phyloP scores from a whole-genome alignment of 2,888 invertebrate species.

The Chelonus formosanus region DNA sequence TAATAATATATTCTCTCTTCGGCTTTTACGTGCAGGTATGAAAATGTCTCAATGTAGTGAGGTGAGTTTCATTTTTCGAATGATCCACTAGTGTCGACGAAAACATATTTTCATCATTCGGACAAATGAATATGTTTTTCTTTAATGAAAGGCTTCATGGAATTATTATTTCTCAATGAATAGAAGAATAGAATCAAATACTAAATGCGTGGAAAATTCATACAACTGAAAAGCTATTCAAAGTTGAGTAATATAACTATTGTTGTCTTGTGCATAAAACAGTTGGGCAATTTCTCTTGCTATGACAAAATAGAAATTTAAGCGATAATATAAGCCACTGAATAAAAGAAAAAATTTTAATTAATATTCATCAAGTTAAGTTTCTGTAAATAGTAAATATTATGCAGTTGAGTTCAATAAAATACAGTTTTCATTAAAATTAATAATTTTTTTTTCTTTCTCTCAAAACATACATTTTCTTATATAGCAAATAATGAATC shows the following conservation, averaged over 20 bases:
- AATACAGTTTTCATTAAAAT: too few species aligned
- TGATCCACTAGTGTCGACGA: too few species aligned
- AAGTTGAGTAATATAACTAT: conserved; percentile 16
- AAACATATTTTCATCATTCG: neutral
- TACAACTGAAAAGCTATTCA: conserved; percentile 26
- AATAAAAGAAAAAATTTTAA: conserved; percentile 14
- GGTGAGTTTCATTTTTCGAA: too few species aligned
- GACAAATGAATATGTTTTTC: too few species aligned
- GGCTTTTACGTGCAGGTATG: neutral
- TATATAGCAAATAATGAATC: too few species aligned
- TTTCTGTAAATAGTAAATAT: neutral
- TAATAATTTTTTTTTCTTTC: too few species aligned
- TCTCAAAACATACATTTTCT: too few species aligned
- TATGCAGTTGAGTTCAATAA: neutral
- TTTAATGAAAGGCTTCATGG: neutral
- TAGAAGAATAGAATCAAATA: conserved; percentile 1
- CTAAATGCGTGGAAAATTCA: conserved; percentile 23
- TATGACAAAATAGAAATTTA: conserved; percentile 27
- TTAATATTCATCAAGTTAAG: neutral
- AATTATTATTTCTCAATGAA: conserved; percentile 1
- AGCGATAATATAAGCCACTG: conserved; percentile 18
- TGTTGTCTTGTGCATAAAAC: conserved; percentile 25
- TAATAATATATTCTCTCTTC: neutral
- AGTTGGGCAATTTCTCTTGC: conserved; percentile 28
- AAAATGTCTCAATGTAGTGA: neutral